Conservation (phyloP, 2,797 vertebrate genomes). For the Crocidura indochinensis region DNA sequence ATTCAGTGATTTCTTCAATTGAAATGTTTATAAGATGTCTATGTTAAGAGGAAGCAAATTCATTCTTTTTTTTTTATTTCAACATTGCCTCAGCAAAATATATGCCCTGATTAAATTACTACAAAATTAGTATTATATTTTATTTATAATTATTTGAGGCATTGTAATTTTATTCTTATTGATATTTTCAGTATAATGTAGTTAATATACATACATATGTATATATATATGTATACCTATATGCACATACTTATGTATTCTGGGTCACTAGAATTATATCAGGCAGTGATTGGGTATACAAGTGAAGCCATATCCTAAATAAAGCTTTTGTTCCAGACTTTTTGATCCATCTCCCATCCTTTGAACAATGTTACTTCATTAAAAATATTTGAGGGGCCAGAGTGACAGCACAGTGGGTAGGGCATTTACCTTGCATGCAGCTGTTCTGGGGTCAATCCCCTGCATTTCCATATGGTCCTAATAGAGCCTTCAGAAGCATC, state of each 20-base stretch:
- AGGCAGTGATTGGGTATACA: no score
- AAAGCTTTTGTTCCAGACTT: no score
- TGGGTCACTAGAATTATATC: no score
- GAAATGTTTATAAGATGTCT: constrained; percentile 57
- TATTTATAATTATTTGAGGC: not conserved
- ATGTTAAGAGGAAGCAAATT: not conserved
- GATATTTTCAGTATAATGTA: constrained; percentile 19
- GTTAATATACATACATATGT: not conserved
- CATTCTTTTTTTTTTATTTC: not conserved
- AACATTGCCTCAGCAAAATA: not conserved
- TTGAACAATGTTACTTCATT: not conserved
- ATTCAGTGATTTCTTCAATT: constrained; percentile 56
- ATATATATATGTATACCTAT: no score
- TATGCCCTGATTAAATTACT: constrained; percentile 17
- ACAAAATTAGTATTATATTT: constrained; percentile 35
- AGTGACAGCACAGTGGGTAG: no score
- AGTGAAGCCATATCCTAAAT: no score
- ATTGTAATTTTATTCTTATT: constrained; percentile 33
- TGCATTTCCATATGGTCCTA: no score
- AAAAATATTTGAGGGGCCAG: constrained; percentile 13
- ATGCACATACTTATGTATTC: no score
- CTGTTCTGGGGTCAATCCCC: no score
- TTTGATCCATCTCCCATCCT: no score
- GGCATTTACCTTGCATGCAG: no score
- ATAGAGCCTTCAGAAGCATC: no score